These are phyloP conservation scores for Phrynocephalus versicolor DNA, from an alignment of 2,113 vertebrate species.

Conservation along the genomic window DNA sequence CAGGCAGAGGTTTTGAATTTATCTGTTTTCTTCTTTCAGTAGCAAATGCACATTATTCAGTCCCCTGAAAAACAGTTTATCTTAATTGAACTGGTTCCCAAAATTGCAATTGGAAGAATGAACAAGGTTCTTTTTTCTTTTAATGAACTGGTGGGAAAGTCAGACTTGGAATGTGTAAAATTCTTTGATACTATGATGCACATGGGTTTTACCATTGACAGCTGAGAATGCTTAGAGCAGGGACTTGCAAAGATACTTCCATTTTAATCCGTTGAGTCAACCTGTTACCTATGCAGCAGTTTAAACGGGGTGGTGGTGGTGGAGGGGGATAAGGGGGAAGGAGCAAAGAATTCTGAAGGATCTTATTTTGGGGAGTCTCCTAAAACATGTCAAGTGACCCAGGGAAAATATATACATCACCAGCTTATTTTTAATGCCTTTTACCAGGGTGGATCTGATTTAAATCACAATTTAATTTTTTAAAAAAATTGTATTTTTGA, in stretches of 20 bases:
- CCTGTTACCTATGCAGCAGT: conserved; percentile 30
- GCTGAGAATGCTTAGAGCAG: conserved; percentile 52
- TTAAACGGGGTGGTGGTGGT: too few species aligned
- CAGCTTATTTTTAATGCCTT: conserved; percentile 36
- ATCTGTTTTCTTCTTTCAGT: conserved; percentile 39
- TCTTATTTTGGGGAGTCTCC: not conserved
- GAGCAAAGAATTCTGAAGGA: not conserved
- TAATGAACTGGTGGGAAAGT: not conserved
- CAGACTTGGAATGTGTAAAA: conserved; percentile 27
- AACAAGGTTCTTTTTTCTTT: not conserved
- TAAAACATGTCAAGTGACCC: not conserved
- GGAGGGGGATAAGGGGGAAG: not conserved
- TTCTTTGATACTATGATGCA: conserved; percentile 13
- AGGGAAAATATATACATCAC: conserved; percentile 45
- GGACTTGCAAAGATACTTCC: conserved; percentile 44
- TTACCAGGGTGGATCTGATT: not conserved
- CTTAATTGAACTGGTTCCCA: conserved; percentile 20
- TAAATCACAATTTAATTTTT: not conserved
- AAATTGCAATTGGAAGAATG: conserved; percentile 32
- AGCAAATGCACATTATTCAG: not conserved
- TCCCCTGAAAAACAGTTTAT: conserved; percentile 23
- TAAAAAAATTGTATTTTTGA: too few species aligned
- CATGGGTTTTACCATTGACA: conserved; percentile 40
- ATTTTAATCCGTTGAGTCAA: conserved; percentile 18
- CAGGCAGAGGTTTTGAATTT: conserved; percentile 22